Evolutionary conservation across 1,140 invertebrate genomes (phyloP).

Genomic region (Leptopilina boulardi): DNA sequence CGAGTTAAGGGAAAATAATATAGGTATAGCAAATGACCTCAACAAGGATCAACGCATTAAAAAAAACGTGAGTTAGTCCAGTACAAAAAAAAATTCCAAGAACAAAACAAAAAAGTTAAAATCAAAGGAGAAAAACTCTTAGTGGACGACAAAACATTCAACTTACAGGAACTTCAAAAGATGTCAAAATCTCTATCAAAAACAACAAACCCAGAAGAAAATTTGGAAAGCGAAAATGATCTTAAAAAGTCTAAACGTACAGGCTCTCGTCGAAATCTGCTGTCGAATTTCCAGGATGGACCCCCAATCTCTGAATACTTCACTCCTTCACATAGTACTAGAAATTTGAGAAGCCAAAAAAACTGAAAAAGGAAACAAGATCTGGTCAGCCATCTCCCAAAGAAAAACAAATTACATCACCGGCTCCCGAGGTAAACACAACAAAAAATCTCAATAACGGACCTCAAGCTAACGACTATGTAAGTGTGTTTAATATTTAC

Average conservation of each 20-base stretch:
- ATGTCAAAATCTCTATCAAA: background rate
- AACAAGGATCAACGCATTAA: background rate
- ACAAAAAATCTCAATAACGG: background rate
- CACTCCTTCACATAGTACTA: background rate
- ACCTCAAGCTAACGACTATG: background rate
- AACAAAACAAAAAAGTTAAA: background rate
- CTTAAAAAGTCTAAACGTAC: background rate
- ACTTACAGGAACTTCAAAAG: background rate
- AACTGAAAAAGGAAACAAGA: background rate
- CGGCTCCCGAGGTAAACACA: background rate
- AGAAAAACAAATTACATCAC: background rate
- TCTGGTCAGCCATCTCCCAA: background rate
- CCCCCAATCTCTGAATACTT: background rate
- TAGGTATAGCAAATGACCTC: background rate
- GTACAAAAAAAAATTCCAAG: background rate
- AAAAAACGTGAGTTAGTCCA: background rate
- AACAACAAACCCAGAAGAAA: background rate
- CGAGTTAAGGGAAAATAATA: background rate
- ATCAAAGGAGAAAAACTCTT: background rate
- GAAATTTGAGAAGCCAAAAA: background rate
- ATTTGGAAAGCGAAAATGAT: background rate
- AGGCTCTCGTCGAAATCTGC: background rate
- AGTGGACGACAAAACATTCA: background rate
- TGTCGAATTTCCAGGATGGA: background rate
- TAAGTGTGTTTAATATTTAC: conserved; percentile 5